Percentiles rank a stretch among this genome's conserved stretches.
These are phyloP conservation scores for Sminthurides aquaticus DNA, from an alignment of 2,888 invertebrate species.

Conservation along the genomic window DNA sequence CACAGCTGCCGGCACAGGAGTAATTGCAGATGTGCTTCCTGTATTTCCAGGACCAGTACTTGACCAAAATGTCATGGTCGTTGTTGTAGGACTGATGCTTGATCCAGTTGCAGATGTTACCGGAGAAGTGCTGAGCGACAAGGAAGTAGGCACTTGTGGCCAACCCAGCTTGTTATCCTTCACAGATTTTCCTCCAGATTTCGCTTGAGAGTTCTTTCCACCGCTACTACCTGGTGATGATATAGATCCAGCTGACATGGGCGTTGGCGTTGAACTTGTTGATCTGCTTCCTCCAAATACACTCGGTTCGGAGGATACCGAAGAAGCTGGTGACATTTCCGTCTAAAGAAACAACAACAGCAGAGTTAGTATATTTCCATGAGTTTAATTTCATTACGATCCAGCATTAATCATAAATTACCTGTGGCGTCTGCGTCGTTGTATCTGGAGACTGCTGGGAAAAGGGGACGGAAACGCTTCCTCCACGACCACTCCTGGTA, in stretches of 20 bases:
- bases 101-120: not conserved
- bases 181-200: not conserved
- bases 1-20: not conserved
- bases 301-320: constrained; percentile 38
- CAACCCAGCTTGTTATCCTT: not conserved
- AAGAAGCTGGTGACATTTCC: constrained; percentile 43
- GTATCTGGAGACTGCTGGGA: constrained; percentile 43
- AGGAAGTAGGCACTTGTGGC: not conserved
- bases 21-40: not conserved
- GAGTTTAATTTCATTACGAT: not conserved
- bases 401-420: constrained; percentile 13
- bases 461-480: constrained; percentile 40
- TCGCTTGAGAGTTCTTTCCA: not conserved
- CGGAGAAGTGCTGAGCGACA: not conserved
- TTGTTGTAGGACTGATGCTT: constrained; percentile 12
- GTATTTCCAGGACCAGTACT: constrained; percentile 9
- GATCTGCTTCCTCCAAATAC: constrained; percentile 20
- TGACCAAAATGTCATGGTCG: constrained; percentile 22
- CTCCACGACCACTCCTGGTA: not conserved
- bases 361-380: constrained; percentile 1
- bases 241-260: constrained; percentile 2
- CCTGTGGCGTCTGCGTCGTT: constrained; percentile 43
- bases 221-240: not conserved
- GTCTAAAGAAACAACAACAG: constrained; percentile 26
- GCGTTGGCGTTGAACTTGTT: constrained; percentile 15